A percentile compares a stretch with the other conserved stretches of the same genome.
Evolutionary conservation across 2,113 vertebrate genomes (phyloP).

Genomic region (Hypomesus transpacificus): DNA sequence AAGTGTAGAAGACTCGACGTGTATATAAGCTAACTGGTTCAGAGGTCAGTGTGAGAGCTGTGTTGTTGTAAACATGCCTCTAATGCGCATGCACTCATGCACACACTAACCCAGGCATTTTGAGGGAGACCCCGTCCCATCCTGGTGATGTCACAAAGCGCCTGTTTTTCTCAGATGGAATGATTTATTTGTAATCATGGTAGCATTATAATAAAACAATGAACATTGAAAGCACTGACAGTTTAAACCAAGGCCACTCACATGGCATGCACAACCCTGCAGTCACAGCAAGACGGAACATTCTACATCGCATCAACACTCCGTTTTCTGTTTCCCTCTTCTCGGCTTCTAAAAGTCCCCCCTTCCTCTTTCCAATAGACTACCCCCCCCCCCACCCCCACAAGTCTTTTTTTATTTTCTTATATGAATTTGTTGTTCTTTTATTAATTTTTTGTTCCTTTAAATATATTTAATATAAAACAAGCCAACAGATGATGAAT

Average conservation of each 20-base stretch:
- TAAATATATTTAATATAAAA: slow-evolving; percentile 79
- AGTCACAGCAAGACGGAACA: slow-evolving; percentile 43
- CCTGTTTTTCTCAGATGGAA: slow-evolving; percentile 73
- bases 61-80: neutral
- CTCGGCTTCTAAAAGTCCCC: slow-evolving; percentile 26
- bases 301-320: slow-evolving; percentile 9
- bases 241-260: slow-evolving; percentile 79
- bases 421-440: slow-evolving; percentile 61
- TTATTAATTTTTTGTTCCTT: slow-evolving; percentile 59
- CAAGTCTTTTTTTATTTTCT: slow-evolving; percentile 34
- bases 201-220: slow-evolving; percentile 86
- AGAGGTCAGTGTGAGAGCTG: neutral
- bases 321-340: neutral
- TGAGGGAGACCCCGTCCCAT: slow-evolving; percentile 6
- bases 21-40: neutral
- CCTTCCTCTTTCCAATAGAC: slow-evolving; percentile 17
- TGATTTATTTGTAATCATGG: slow-evolving; percentile 92
- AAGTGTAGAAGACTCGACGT: neutral
- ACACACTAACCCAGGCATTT: neutral
- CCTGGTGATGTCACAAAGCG: slow-evolving; percentile 7
- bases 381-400: slow-evolving; percentile 34
- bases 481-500: slow-evolving; percentile 65
- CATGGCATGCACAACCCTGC: slow-evolving; percentile 79
- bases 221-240: slow-evolving; percentile 84
- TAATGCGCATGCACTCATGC: neutral